Base-by-base conservation (phyloP, 2,888 invertebrate genomes). In the Penaeus monodon region DNA sequence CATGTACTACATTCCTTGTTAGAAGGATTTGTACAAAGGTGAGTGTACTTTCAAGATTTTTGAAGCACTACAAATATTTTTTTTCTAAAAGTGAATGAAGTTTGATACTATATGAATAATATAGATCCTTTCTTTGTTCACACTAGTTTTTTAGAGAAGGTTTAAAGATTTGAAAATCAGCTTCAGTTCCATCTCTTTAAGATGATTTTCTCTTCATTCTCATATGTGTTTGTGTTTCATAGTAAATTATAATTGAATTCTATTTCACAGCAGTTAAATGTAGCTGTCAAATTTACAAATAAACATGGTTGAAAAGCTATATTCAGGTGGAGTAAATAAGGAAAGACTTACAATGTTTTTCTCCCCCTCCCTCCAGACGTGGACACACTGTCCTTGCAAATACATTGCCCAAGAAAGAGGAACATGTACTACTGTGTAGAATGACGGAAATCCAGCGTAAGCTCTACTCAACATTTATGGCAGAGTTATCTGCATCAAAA, bases 1-100 rank as follows among this genome's bases (percentile, higher is more conserved):
- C 99, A 99, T 92, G 99, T 99, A 0, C 93, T 99, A 81, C 98
- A 99, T 92, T 97, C 97, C 0, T 93, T 99, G 66, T 94, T 99
- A 27, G 96, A 98, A 89, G 99, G 99, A 88, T 99, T 99, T 92
- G 98, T 99, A 2, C 99, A 99, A 92, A 94, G 98, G 95, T 95
- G 90, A 91, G 91, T 91, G 29, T 49, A 24, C 12, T 81, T 44
- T 44, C 38, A 44, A 44, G 7, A 38, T 38, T 38, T 38, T 38
- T 38, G 38, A 38, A 38, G 6, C 38, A 38, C 38, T 38, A 38
- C 38, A 38, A 6, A 4, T 38, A 38, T n/a, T n/a, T n/a, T 1
- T 38, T 38, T 77, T n/a, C 7, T 44, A 44, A 44, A 8, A 44
- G 7, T 38, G 6, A 38, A 38, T 44, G 3, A 44, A 44, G 38